Conservation (phyloP, 1,140 invertebrate species). For the Atta texana region DNA sequence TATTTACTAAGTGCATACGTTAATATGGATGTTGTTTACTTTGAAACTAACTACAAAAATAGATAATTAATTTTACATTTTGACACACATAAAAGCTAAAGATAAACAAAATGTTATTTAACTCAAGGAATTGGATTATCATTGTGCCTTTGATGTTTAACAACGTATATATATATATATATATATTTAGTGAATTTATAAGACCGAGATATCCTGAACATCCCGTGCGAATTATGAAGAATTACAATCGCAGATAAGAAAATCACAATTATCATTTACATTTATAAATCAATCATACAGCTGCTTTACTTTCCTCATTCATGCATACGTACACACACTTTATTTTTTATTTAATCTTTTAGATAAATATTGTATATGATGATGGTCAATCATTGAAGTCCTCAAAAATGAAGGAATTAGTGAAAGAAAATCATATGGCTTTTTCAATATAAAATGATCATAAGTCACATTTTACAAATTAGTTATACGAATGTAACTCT, state of each 20-base stretch:
- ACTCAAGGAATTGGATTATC: too few relatives aligned
- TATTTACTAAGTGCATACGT: too few relatives aligned
- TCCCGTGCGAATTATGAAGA: too few relatives aligned
- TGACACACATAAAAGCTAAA: too few relatives aligned
- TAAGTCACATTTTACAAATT: background rate
- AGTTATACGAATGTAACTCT: background rate
- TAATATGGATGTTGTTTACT: too few relatives aligned
- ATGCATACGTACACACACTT: background rate
- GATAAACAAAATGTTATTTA: too few relatives aligned
- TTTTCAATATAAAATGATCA: background rate
- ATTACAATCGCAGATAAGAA: background rate
- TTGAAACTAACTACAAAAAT: too few relatives aligned
- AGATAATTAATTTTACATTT: too few relatives aligned
- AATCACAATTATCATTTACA: conserved; percentile 5
- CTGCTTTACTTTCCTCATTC: background rate
- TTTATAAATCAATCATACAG: background rate
- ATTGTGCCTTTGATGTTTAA: too few relatives aligned
- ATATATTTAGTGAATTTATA: too few relatives aligned
- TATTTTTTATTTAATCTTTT: background rate
- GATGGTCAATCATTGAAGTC: background rate
- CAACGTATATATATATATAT: too few relatives aligned
- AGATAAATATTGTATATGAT: background rate
- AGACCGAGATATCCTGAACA: too few relatives aligned
- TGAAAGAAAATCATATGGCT: background rate
- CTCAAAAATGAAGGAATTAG: background rate